Conservation (phyloP, 2,888 invertebrate genomes). For the Slavum lentiscoides region DNA sequence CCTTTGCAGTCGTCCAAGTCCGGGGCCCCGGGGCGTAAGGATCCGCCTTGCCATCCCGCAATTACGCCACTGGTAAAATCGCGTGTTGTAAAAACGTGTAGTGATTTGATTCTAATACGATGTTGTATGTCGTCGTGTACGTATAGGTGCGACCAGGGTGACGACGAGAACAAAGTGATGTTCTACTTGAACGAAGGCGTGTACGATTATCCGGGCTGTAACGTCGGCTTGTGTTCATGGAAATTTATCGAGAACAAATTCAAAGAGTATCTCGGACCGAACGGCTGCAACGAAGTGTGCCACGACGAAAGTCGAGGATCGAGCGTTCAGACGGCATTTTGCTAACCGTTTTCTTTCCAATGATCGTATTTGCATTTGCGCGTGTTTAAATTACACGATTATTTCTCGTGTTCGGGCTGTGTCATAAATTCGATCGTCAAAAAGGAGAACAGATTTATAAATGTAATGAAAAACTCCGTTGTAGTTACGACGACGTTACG, state of each 20-base stretch:
- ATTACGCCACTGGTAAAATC: too few relatives aligned
- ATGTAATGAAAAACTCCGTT: too few relatives aligned
- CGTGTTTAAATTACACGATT: neutral
- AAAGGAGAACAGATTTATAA: too few relatives aligned
- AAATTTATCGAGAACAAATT: slow-evolving; percentile 68
- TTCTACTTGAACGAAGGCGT: slow-evolving; percentile 54
- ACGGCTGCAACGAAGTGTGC: slow-evolving; percentile 62
- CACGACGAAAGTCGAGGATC: slow-evolving; percentile 16
- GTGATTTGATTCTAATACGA: too few relatives aligned
- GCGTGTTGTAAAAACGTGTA: too few relatives aligned
- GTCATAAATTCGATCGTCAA: too few relatives aligned
- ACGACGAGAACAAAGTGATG: slow-evolving; percentile 60
- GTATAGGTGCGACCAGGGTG: slow-evolving; percentile 48
- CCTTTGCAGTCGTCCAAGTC: too few relatives aligned
- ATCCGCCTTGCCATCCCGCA: too few relatives aligned
- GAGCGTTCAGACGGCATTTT: neutral
- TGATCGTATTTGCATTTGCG: neutral
- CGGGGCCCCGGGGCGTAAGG: too few relatives aligned
- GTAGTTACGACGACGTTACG: too few relatives aligned
- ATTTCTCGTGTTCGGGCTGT: too few relatives aligned
- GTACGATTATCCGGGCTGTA: slow-evolving; percentile 67
- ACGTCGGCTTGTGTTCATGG: slow-evolving; percentile 79
- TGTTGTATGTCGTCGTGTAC: neutral
- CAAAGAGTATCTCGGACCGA: slow-evolving; percentile 62
- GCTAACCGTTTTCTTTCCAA: neutral